Evolutionary conservation across 2,888 invertebrate species (phyloP).

Genomic region (Rhynchonema sp.): DNA sequence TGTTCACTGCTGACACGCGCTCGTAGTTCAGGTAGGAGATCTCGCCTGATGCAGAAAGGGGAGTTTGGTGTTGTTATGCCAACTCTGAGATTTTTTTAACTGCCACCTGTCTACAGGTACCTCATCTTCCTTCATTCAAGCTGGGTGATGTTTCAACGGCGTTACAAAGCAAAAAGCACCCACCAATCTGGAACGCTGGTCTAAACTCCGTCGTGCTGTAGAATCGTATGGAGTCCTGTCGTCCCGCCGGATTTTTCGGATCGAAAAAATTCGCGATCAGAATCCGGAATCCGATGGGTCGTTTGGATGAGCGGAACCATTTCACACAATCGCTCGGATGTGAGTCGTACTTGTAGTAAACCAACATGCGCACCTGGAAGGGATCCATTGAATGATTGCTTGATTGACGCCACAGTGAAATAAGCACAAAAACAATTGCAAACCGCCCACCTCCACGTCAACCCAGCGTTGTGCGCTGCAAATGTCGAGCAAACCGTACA

Average conservation of each 20-base stretch:
- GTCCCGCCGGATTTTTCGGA: constrained; percentile 9
- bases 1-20: background rate
- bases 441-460: constrained; percentile 45
- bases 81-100: too few species aligned
- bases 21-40: background rate
- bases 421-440: background rate
- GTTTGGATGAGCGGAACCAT: constrained; percentile 64
- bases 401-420: background rate
- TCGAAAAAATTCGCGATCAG: constrained; percentile 45
- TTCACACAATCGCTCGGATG: constrained; percentile 90
- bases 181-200: background rate
- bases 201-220: background rate
- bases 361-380: constrained; percentile 38
- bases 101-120: too few species aligned
- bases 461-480: constrained; percentile 86
- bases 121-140: too few species aligned
- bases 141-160: too few species aligned
- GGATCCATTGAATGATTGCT: background rate
- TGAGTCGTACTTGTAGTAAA: constrained; percentile 93
- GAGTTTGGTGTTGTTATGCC: too few species aligned
- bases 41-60: too few species aligned
- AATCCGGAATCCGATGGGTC: constrained; percentile 36
- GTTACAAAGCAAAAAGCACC: background rate
- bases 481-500: constrained; percentile 83
- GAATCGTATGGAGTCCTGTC: constrained; percentile 6